These are phyloP conservation scores for Saccostrea glomerata DNA, from an alignment of 1,140 invertebrate species.

Conservation along the genomic window DNA sequence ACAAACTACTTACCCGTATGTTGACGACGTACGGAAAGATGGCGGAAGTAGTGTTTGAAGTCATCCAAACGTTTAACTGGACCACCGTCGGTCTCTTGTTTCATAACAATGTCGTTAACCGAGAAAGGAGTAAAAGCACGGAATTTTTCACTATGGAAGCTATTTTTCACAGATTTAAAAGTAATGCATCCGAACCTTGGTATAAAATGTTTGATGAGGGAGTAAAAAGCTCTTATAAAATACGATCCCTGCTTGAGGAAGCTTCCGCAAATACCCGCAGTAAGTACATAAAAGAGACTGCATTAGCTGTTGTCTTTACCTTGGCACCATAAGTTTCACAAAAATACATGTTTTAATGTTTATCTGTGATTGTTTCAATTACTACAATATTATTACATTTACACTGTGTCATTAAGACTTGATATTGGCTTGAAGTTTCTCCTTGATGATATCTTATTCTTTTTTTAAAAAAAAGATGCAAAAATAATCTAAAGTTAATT, in stretches of 20 bases:
- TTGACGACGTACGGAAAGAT: constrained; percentile 81
- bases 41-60: constrained; percentile 84
- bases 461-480: too few relatives aligned
- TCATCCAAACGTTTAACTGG: constrained; percentile 87
- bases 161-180: constrained; percentile 61
- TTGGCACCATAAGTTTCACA: too few relatives aligned
- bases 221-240: constrained; percentile 64
- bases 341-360: too few relatives aligned
- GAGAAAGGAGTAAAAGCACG: constrained; percentile 56
- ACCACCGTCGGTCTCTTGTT: constrained; percentile 80
- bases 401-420: too few relatives aligned
- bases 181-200: constrained; percentile 73
- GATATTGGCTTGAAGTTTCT: too few relatives aligned
- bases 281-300: constrained; percentile 54
- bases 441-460: too few relatives aligned
- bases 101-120: constrained; percentile 64
- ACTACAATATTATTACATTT: too few relatives aligned
- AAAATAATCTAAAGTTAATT: too few relatives aligned
- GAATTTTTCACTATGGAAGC: constrained; percentile 73
- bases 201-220: constrained; percentile 85
- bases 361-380: too few relatives aligned
- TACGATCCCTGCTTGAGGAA: constrained; percentile 68
- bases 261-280: constrained; percentile 62
- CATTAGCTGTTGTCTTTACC: too few relatives aligned
- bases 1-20: constrained; percentile 69